A percentile compares a stretch with the other conserved stretches of the same genome.
phyloP scores from a whole-genome alignment of 2,888 invertebrate species.

The Troilus luridus region DNA sequence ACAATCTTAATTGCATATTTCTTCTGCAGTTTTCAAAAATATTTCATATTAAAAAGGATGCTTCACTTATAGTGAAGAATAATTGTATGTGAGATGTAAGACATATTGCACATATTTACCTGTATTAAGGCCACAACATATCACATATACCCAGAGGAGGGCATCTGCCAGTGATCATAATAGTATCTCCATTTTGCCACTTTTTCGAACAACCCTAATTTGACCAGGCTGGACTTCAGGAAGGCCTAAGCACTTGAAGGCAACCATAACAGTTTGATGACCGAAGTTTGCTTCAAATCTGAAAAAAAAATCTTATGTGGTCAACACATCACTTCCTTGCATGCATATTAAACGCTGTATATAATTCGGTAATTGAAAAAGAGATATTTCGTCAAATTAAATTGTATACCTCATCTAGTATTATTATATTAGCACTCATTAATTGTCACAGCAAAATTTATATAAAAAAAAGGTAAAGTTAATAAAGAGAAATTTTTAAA shows the following conservation, averaged over 20 bases:
- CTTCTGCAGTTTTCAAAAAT: too few species aligned
- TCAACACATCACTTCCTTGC: too few species aligned
- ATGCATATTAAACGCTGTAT: too few species aligned
- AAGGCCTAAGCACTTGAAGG: conserved; percentile 79
- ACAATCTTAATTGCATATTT: too few species aligned
- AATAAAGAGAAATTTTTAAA: too few species aligned
- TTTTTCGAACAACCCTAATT: conserved; percentile 78
- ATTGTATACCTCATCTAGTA: too few species aligned
- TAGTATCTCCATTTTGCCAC: conserved; percentile 80
- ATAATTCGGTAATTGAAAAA: too few species aligned
- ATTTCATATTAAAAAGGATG: too few species aligned
- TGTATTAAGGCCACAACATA: conserved; percentile 57
- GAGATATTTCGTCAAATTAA: too few species aligned
- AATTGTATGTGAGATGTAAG: neutral
- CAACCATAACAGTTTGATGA: conserved; percentile 83
- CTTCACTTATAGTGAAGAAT: neutral
- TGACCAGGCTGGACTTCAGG: conserved; percentile 78
- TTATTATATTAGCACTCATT: too few species aligned
- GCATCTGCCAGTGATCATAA: conserved; percentile 70
- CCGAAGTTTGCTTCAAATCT: conserved; percentile 89
- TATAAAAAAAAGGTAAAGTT: too few species aligned
- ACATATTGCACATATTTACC: neutral
- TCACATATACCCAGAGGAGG: conserved; percentile 57
- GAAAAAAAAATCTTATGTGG: conserved; percentile 63
- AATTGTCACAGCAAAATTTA: too few species aligned